Conservation (phyloP, 1,140 invertebrate genomes). For the Trichonephila inaurata region DNA sequence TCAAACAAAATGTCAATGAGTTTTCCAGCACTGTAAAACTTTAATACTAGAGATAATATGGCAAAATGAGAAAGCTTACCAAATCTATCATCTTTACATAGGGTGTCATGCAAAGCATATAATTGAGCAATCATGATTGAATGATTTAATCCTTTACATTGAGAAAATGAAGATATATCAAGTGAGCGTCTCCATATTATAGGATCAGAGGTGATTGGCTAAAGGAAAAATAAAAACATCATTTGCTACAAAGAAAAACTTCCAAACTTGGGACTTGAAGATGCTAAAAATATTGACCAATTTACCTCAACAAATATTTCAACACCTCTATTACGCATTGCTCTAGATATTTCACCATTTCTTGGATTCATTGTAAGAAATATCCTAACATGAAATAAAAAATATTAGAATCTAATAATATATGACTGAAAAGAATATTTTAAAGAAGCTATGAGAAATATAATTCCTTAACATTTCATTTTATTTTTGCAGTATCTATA, state of each 20-base stretch:
- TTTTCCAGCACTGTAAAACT: too few species aligned
- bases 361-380: conserved; percentile 97
- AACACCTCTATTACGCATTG: conserved; percentile 98
- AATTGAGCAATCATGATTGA: not conserved
- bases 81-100: not conserved
- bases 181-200: not conserved
- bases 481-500: too few species aligned
- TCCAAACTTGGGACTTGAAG: too few species aligned
- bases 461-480: too few species aligned
- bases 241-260: not conserved
- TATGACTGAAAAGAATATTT: too few species aligned
- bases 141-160: conserved; percentile 51
- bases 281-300: not conserved
- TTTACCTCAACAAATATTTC: conserved; percentile 89
- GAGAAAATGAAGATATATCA: conserved; percentile 25
- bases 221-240: not conserved
- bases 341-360: conserved; percentile 97
- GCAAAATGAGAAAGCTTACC: too few species aligned
- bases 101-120: not conserved
- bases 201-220: conserved; percentile 2
- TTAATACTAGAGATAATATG: too few species aligned
- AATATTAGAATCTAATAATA: not conserved
- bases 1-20: too few species aligned
- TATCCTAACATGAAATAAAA: conserved; percentile 83
- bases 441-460: too few species aligned